Evolutionary conservation across 2,888 invertebrate species (phyloP).

Genomic region (Rotaria magnacalcarata): DNA sequence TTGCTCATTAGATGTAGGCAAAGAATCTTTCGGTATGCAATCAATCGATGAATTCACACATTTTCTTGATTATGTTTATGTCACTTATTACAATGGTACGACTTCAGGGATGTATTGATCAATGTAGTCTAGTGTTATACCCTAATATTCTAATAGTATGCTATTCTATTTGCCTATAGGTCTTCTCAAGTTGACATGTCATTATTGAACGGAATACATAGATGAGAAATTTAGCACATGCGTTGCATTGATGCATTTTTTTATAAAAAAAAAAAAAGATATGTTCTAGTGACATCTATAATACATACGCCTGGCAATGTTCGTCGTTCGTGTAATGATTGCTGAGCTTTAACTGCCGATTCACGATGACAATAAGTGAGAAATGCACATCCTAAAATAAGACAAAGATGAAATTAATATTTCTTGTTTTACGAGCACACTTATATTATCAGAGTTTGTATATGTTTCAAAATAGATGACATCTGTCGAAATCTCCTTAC

Average conservation of each 20-base stretch:
- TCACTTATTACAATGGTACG: not conserved
- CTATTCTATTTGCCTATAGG: not conserved
- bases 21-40: no score
- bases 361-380: constrained; percentile 94
- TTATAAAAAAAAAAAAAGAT: no score
- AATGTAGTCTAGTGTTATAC: not conserved
- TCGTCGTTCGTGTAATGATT: constrained; percentile 92
- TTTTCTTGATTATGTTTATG: no score
- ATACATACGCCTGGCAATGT: constrained; percentile 91
- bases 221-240: not conserved
- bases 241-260: not conserved
- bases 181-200: not conserved
- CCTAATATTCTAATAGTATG: not conserved
- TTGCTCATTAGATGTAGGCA: no score
- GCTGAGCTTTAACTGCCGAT: constrained; percentile 85
- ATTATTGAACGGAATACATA: not conserved
- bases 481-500: constrained; percentile 9
- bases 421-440: not conserved
- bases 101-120: not conserved
- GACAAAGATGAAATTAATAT: not conserved
- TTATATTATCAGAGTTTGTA: not conserved
- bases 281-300: not conserved
- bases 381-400: constrained; percentile 83
- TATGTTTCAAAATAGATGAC: not conserved
- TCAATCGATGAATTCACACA: no score